Base-by-base conservation (phyloP, 2,113 vertebrate species). In the Leiothrix lutea region DNA sequence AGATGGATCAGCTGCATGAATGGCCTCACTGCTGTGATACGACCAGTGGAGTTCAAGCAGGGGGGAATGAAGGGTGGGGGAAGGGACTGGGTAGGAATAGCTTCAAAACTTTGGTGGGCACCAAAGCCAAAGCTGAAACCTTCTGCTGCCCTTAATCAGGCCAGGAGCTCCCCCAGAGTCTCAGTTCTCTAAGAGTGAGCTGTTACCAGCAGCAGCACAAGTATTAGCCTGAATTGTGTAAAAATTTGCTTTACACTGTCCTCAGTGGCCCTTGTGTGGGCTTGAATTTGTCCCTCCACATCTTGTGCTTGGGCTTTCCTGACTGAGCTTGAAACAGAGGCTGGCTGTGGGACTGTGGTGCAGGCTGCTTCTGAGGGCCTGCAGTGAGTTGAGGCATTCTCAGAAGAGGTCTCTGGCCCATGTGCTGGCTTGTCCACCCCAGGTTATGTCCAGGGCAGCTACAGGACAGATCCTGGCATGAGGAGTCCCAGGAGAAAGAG, bases 1-100 rank as follows among this genome's bases (percentile, higher is more conserved):
- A 93, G 45, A 6, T 3, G 3, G 28, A 57, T n/a, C 14, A 70
- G 50, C 25, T 75, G 29, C 31, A 6, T 28, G 50, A 64, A 57
- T 0, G 0, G 45, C 31, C n/a, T 84, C 5, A 8, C 11, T n/a
- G n/a, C 38, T 0, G 0, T 44, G n/a, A 4, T 28, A 9, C 17
- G 20, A 64, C 24, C 6, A 18, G 33, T 6, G 14, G n/a, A 57
- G 28, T 10, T 16, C 35, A 48, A 47, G 29, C 7, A 56, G 33
- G 1, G 19, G 11, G 5, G 19, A 5, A 20, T 0, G 1, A 75
- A 42, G 18, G 8, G 9, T 54, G 13, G 1, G 2, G 28, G 57
- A 42, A 42, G 44, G 54, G 28, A 14, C 12, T 8, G 2, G 4
- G 8, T 58, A 22, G 23, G 33, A 75, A 61, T 8, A 73, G 11